Evolutionary conservation across 2,113 vertebrate species (phyloP), one percentile per base, ranked within the genome.

Genomic region (Brachypteracias leptosomus): DNA sequence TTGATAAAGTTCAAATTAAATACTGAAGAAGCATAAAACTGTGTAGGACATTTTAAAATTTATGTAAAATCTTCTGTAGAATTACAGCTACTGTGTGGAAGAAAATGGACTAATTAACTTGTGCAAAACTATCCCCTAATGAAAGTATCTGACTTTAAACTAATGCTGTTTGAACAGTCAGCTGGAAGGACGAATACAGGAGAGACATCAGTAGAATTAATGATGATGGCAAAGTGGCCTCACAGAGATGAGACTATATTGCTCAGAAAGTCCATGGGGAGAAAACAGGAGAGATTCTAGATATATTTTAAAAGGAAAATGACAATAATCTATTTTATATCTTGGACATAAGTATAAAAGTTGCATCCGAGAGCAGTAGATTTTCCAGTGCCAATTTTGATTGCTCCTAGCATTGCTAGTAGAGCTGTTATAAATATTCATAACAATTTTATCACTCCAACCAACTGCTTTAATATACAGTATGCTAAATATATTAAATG

Each of bases 31-130:
- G 25, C 3, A 26, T 46, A 72, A 73, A 66, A 8, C 40, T 72
- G 5, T 58, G 38, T 47, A 83, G 16, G 38, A 77, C 13, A 66
- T 65, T 33, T 93, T 49, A 11, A 88, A 91, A 36, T 75, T 92
- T 65, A 84, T 72, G 20, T 90, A n/a, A 72, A 25, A 16, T 75
- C 33, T 46, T 47, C 71, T 67, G 76, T 84, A 51, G 49, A 52
- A 94, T 90, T 90, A 90, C 51, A 20, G 35, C 21, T 90, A 63
- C 62, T 75, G 38, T 77, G 54, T 36, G 40, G 61, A 92, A 94
- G 84, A 92, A 97, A 97, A 87, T 28, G 35, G 93, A 70, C 79
- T 96, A 96, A 97, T 97, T 97, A 97, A 83, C 89, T 96, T 44
- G 38, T 61, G 59, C 10, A 94, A 90, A 96, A 95, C 94, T 79